Base-by-base conservation (phyloP, 23 tunicate genomes). In the Diplosoma virens region DNA sequence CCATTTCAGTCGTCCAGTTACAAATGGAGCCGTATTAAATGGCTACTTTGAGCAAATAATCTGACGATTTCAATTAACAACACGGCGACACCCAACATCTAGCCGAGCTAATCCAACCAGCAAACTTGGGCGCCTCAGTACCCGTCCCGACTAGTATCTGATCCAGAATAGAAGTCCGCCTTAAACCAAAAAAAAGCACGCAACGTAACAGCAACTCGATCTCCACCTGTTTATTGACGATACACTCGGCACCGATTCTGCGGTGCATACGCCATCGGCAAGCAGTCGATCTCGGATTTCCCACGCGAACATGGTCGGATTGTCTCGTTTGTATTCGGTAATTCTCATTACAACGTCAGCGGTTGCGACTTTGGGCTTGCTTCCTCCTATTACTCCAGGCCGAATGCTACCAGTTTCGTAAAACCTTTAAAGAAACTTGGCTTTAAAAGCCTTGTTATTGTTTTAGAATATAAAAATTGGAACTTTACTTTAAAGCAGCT, bases 301-400 rank as follows among this genome's bases (percentile, higher is more conserved):
- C 97, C 97, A 92, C 4, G 97, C 97, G 71, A 92, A 92, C 97
- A 92, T 92, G 33, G 97, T 92, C 11, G 97, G 97, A 45, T 92
- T 92, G 26, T 92, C 97, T 9, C 97, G 79, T 66, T 92, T 92
- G 75, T 92, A 92, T 36, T 78, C 81, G 0, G 97, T 92, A 25
- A 92, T 92, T 59, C 67, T 92, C 48, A 67, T 31, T 17, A 92
- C 97, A 34, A 92, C 97, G 72, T 67, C 78, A 0, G 91, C 76
- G 1, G 97, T 92, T 33, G 97, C 97, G 11, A 92, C 97, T 52
- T 92, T 92, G 24, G 97, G 97, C 34, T 92, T 92, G 79, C 97
- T 92, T 22, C 97, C 97, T 2, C 97, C 97, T 37, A 92, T 92
- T 7, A 92, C 84, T 3, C 97, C 97, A 28, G 97, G 97, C n/a